Percentiles rank a stretch among this genome's conserved stretches.
phyloP scores from a whole-genome alignment of 2,888 invertebrate species.

The Cryptocephalus primarius region DNA sequence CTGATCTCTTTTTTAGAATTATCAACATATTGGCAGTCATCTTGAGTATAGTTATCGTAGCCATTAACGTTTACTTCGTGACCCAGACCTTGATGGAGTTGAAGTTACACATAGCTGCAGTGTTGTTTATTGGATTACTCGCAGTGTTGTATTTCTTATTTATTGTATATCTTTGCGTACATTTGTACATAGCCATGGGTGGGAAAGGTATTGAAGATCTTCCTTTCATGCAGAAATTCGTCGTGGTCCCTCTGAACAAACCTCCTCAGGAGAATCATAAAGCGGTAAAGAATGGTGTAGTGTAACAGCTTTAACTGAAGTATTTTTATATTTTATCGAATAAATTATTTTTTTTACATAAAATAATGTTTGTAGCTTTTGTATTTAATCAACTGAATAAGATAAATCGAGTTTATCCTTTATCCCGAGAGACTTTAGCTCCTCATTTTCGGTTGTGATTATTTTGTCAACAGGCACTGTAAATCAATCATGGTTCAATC shows the following conservation, averaged over 20 bases:
- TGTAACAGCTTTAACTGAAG: too few species aligned
- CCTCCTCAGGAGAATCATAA: too few species aligned
- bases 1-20: slow-evolving; percentile 43
- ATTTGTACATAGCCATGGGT: slow-evolving; percentile 56
- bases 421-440: too few species aligned
- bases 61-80: slow-evolving; percentile 73
- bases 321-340: too few species aligned
- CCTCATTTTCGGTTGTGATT: too few species aligned
- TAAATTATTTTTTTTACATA: too few species aligned
- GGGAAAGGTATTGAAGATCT: neutral
- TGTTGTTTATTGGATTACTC: slow-evolving; percentile 43
- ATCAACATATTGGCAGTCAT: slow-evolving; percentile 56
- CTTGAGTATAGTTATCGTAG: slow-evolving; percentile 57
- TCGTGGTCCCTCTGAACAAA: neutral
- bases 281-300: too few species aligned
- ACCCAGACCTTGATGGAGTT: slow-evolving; percentile 43
- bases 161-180: slow-evolving; percentile 60
- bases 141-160: slow-evolving; percentile 57
- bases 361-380: too few species aligned
- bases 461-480: too few species aligned
- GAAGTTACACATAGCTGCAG: slow-evolving; percentile 34
- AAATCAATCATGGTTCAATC: too few species aligned
- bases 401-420: too few species aligned
- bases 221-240: slow-evolving; percentile 1
- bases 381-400: too few species aligned